Evolutionary conservation across 2,888 invertebrate species (phyloP).

Genomic region (Lycocerus yunnanus): DNA sequence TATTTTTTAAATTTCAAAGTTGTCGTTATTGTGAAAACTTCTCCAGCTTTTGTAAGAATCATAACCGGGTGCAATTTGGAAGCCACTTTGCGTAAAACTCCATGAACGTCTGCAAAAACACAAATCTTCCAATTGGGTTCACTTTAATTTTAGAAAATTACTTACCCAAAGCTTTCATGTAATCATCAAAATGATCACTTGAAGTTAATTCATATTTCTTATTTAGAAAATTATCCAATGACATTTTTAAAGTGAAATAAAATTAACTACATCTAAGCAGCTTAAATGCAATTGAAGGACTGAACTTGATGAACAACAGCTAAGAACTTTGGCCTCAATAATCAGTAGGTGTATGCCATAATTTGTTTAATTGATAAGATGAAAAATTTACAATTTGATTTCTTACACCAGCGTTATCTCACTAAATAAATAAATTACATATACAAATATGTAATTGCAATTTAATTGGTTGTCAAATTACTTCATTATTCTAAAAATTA

Average conservation of each 20-base stretch:
- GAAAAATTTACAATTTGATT: background rate
- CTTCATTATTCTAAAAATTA: background rate
- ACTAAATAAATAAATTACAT: background rate
- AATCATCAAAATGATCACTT: constrained; percentile 86
- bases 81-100: constrained; percentile 87
- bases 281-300: background rate
- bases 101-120: constrained; percentile 74
- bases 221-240: constrained; percentile 57
- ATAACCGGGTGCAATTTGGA: constrained; percentile 82
- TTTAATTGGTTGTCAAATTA: background rate
- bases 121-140: background rate
- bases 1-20: constrained; percentile 89
- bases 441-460: background rate
- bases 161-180: constrained; percentile 86
- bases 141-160: constrained; percentile 30
- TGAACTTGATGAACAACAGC: background rate
- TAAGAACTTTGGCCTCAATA: background rate
- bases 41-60: constrained; percentile 78
- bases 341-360: background rate
- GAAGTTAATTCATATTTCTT: constrained; percentile 81
- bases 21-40: constrained; percentile 76
- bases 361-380: background rate
- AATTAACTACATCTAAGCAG: background rate
- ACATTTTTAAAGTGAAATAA: constrained; percentile 32
- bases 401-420: background rate